These are phyloP conservation scores for Maconellicoccus hirsutus DNA, from an alignment of 1,140 invertebrate genomes.

Conservation along the genomic window DNA sequence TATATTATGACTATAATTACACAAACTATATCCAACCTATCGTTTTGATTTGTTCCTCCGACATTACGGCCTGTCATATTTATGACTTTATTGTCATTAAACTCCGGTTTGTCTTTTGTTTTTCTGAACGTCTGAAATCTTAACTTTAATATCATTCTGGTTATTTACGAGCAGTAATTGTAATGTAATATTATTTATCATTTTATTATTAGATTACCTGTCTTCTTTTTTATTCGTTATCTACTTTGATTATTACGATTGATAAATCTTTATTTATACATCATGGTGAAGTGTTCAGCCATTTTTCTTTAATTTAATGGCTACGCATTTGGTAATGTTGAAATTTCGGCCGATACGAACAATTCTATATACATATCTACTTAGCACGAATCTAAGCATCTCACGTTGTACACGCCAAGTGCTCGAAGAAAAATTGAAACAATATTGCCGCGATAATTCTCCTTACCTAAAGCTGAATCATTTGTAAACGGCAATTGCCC, in stretches of 20 bases:
- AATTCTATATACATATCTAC: too few species aligned
- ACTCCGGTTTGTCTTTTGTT: constrained; percentile 16
- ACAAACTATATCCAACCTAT: constrained; percentile 6
- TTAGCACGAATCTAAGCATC: too few species aligned
- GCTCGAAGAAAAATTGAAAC: too few species aligned
- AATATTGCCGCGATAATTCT: too few species aligned
- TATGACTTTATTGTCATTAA: constrained; percentile 13
- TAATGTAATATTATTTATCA: constrained; percentile 23
- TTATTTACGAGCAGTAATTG: constrained; percentile 16
- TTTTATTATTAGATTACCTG: constrained; percentile 22
- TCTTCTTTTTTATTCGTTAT: constrained; percentile 14
- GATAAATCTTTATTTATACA: constrained; percentile 22
- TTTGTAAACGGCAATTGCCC: neutral
- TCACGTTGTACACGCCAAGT: too few species aligned
- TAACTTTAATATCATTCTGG: constrained; percentile 16
- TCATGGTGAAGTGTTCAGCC: neutral
- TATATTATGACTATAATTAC: constrained; percentile 20
- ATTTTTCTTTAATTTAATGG: neutral
- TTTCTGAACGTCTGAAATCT: constrained; percentile 14
- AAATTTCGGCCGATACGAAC: too few species aligned
- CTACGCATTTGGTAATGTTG: neutral
- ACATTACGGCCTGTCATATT: constrained; percentile 17
- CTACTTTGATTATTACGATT: constrained; percentile 21
- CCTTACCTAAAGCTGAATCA: neutral
- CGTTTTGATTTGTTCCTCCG: constrained; percentile 16